Conservation (phyloP, 2,888 invertebrate species). For the Mesorhabditis spiculigera region DNA sequence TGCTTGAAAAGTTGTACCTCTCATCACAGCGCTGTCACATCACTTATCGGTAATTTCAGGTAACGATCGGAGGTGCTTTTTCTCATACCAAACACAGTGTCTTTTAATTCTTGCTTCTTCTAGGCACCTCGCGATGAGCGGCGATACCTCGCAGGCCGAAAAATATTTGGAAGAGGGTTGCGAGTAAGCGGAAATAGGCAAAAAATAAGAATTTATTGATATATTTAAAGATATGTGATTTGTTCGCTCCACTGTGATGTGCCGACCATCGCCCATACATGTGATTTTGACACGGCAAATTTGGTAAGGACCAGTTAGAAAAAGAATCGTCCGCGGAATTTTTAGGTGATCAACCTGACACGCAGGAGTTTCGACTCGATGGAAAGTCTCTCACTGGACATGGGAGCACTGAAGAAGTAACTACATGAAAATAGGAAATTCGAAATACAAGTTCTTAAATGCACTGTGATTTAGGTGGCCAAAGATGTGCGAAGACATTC, state of each 20-base stretch:
- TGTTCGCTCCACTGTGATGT: constrained; percentile 55
- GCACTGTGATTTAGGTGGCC: constrained; percentile 47
- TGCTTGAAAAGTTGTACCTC: constrained; percentile 50
- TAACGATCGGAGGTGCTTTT: background rate
- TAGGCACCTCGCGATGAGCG: constrained; percentile 46
- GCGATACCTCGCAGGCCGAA: constrained; percentile 50
- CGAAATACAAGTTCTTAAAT: background rate
- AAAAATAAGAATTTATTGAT: background rate
- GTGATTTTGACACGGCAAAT: constrained; percentile 49
- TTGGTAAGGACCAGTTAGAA: constrained; percentile 27
- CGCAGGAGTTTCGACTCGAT: constrained; percentile 45
- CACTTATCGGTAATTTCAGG: constrained; percentile 17
- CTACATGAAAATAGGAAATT: background rate
- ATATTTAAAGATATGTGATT: constrained; percentile 42
- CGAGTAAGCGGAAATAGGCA: constrained; percentile 30
- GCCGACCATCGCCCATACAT: constrained; percentile 50
- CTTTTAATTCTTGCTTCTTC: constrained; percentile 10
- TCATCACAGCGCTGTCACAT: constrained; percentile 49
- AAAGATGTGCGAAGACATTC: constrained; percentile 49
- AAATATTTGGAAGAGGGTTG: constrained; percentile 50
- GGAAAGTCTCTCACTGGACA: constrained; percentile 53
- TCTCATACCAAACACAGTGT: too few species aligned
- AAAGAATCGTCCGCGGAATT: background rate
- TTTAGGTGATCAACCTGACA: constrained; percentile 26
- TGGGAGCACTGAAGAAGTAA: constrained; percentile 48